These are phyloP conservation scores for Xylophagus ater DNA, from an alignment of 2,888 invertebrate species.

Conservation along the genomic window DNA sequence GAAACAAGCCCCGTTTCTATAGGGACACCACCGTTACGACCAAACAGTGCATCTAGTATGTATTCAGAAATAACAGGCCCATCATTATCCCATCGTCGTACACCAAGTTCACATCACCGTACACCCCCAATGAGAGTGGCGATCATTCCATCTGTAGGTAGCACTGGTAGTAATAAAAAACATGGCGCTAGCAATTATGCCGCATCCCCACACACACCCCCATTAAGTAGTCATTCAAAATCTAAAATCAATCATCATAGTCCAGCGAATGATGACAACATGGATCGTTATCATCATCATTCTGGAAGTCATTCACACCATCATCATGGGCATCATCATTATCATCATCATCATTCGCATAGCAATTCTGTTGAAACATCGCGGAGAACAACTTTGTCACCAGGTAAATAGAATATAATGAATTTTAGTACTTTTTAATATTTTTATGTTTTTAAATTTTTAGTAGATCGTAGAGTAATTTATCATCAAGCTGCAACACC, in stretches of 20 bases:
- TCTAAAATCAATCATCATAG: slow-evolving; percentile 18
- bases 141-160: slow-evolving; percentile 9
- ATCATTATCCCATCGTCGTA: slow-evolving; percentile 14
- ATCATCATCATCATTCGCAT: slow-evolving; percentile 25
- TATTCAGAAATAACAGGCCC: slow-evolving; percentile 17
- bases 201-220: slow-evolving; percentile 38
- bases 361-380: slow-evolving; percentile 8
- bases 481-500: slow-evolving; percentile 34
- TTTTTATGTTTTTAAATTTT: slow-evolving; percentile 5
- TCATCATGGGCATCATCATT: slow-evolving; percentile 24
- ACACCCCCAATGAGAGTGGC: slow-evolving; percentile 24
- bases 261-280: slow-evolving; percentile 17
- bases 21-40: slow-evolving; percentile 34
- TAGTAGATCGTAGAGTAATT: slow-evolving; percentile 27
- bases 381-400: slow-evolving; percentile 23
- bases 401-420: slow-evolving; percentile 24
- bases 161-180: slow-evolving; percentile 5
- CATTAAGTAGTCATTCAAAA: slow-evolving; percentile 22
- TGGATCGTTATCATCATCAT: slow-evolving; percentile 19
- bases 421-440: slow-evolving; percentile 1
- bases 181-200: slow-evolving; percentile 19
- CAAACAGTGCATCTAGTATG: slow-evolving; percentile 24
- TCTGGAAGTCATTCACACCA: slow-evolving; percentile 22
- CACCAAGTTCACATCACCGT: slow-evolving; percentile 20
- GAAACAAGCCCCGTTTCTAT: slow-evolving; percentile 34